phyloP scores from a whole-genome alignment of 1,140 invertebrate species.

The Homarus americanus region DNA sequence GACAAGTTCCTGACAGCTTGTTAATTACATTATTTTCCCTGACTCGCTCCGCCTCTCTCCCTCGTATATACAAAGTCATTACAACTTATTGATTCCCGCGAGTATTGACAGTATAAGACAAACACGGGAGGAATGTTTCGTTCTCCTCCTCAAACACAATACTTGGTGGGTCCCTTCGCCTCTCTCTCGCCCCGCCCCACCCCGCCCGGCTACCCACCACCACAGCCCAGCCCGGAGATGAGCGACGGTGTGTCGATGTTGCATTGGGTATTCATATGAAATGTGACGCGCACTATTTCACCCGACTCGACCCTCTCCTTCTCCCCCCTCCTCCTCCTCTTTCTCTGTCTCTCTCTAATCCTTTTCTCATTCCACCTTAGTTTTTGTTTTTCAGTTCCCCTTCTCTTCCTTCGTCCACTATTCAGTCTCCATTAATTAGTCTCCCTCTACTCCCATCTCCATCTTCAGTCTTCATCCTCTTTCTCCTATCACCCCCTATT shows the following conservation, averaged over 20 bases:
- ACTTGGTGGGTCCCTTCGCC: not conserved
- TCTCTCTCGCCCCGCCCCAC: not conserved
- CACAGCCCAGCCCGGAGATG: too few relatives aligned
- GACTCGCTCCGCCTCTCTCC: slow-evolving; percentile 24
- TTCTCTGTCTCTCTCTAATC: slow-evolving; percentile 7
- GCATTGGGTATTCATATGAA: slow-evolving; percentile 42
- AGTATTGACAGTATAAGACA: slow-evolving; percentile 3
- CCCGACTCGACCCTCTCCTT: not conserved
- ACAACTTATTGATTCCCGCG: slow-evolving; percentile 34
- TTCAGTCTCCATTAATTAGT: not conserved
- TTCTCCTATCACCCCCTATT: not conserved
- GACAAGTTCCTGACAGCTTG: slow-evolving; percentile 31
- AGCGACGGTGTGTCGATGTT: slow-evolving; percentile 16
- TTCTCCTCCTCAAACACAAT: slow-evolving; percentile 9
- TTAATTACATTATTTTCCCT: slow-evolving; percentile 44
- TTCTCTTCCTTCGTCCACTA: not conserved
- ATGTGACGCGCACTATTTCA: slow-evolving; percentile 33
- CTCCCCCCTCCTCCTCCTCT: slow-evolving; percentile 4
- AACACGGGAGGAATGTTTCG: not conserved
- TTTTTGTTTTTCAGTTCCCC: not conserved
- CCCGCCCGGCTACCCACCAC: too few relatives aligned
- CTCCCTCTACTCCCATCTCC: not conserved
- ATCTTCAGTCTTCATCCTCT: not conserved
- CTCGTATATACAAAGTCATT: slow-evolving; percentile 45
- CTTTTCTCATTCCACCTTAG: slow-evolving; percentile 5